Percentiles rank a stretch among this genome's conserved stretches.
Evolutionary conservation across 2,888 invertebrate genomes (phyloP).

Genomic region (Parnassius glacialis): DNA sequence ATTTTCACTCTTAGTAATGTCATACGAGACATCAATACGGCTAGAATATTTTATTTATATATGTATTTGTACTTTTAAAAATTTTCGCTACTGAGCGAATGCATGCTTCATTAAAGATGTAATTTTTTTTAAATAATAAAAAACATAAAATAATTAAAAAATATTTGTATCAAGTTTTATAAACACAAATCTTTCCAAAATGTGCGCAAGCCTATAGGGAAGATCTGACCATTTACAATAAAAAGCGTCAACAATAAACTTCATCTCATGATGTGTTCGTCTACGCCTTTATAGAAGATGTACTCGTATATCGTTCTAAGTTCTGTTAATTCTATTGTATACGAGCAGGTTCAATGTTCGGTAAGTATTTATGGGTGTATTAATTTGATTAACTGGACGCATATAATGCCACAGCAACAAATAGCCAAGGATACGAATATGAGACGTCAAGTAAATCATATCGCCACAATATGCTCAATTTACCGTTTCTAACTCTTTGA

Average conservation of each 20-base stretch:
- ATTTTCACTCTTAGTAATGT: too few relatives aligned
- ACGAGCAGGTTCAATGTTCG: constrained; percentile 43
- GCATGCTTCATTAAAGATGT: too few relatives aligned
- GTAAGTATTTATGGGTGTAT: constrained; percentile 34
- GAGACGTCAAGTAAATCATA: constrained; percentile 20
- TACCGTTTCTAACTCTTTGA: constrained; percentile 15
- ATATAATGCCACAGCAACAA: constrained; percentile 22
- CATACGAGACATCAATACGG: too few relatives aligned
- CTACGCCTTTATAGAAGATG: constrained; percentile 10
- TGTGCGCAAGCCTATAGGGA: too few relatives aligned
- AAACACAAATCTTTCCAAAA: too few relatives aligned
- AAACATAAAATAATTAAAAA: too few relatives aligned
- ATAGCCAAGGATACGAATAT: constrained; percentile 27
- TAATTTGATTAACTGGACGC: constrained; percentile 33
- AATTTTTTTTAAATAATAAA: too few relatives aligned
- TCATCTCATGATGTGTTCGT: constrained; percentile 4
- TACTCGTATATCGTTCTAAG: constrained; percentile 29
- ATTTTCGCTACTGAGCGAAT: too few relatives aligned
- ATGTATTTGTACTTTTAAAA: too few relatives aligned
- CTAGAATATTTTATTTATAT: too few relatives aligned
- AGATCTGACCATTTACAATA: too few relatives aligned
- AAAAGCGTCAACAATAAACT: constrained; percentile 3
- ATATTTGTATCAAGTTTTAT: too few relatives aligned
- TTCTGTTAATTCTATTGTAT: constrained; percentile 54
- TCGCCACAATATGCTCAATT: constrained; percentile 15